Percentiles rank a stretch among this genome's conserved stretches.
Evolutionary conservation across 2,888 invertebrate species (phyloP).

Genomic region (Brachyopa scutellaris): DNA sequence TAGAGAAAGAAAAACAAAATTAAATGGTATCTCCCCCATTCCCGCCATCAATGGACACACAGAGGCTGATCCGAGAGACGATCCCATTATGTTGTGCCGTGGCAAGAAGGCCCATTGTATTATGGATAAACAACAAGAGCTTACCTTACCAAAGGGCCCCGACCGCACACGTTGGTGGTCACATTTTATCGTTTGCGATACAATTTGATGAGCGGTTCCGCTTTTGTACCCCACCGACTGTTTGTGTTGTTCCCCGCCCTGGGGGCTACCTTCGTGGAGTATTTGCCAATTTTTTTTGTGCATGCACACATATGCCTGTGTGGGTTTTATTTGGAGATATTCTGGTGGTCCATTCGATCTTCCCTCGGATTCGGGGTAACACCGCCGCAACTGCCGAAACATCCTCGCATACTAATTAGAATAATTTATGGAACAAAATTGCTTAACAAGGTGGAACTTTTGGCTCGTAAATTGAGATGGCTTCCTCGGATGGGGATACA

Average conservation of each 20-base stretch:
- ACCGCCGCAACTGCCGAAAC: constrained; percentile 32
- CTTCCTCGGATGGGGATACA: constrained; percentile 48
- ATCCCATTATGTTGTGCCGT: constrained; percentile 52
- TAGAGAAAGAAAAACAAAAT: constrained; percentile 67
- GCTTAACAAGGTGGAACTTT: constrained; percentile 73
- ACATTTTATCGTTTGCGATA: constrained; percentile 71
- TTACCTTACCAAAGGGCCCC: constrained; percentile 64
- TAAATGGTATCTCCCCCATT: constrained; percentile 49
- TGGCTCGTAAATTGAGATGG: constrained; percentile 72
- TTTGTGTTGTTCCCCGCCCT: constrained; percentile 9
- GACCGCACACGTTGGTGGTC: constrained; percentile 72
- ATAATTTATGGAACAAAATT: constrained; percentile 72
- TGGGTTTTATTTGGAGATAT: constrained; percentile 13
- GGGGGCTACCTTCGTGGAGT: constrained; percentile 2
- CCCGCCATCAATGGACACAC: constrained; percentile 14
- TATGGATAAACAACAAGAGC: constrained; percentile 63
- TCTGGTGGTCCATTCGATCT: constrained; percentile 68
- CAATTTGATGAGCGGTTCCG: constrained; percentile 64
- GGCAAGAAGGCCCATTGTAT: constrained; percentile 57
- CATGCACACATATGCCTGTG: too few species aligned
- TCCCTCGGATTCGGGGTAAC: constrained; percentile 40
- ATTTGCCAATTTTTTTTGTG: constrained; percentile 19
- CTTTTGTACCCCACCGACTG: constrained; percentile 7
- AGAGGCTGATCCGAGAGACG: constrained; percentile 32
- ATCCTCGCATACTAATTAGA: constrained; percentile 70